Evolutionary conservation across 64 coral and sea anemone genomes (phyloP).

Genomic region (Porites lutea): DNA sequence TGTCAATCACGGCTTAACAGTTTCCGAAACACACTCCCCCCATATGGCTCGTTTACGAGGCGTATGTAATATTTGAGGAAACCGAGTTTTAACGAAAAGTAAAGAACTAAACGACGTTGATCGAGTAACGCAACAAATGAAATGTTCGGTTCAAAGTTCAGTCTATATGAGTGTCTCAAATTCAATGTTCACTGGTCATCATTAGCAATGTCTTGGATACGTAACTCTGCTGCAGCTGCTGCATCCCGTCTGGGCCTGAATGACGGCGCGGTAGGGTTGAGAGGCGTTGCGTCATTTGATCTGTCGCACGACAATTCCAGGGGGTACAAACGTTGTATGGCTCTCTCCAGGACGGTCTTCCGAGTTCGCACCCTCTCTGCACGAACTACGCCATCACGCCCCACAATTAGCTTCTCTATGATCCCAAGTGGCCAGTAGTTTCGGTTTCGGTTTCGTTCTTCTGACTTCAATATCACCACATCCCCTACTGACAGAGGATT

Average conservation of each 20-base stretch:
- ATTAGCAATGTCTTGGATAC: background rate
- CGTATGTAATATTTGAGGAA: background rate
- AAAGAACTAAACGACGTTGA: background rate
- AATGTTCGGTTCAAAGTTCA: background rate
- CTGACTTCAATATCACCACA: constrained; percentile 26
- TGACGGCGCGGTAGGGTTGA: background rate
- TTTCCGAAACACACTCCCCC: too few species aligned
- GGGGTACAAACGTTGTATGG: background rate
- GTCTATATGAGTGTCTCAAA: background rate
- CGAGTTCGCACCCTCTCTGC: constrained; percentile 19
- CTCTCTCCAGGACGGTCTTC: constrained; percentile 5
- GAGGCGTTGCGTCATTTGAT: background rate
- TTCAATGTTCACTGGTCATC: background rate
- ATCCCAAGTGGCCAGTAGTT: constrained; percentile 5
- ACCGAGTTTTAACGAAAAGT: background rate
- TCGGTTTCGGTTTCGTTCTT: constrained; percentile 16
- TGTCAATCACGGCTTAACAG: too few species aligned
- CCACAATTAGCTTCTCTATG: constrained; percentile 11
- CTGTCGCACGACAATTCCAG: constrained; percentile 16
- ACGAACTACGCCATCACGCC: constrained; percentile 11
- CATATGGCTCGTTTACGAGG: too few species aligned
- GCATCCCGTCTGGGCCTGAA: background rate
- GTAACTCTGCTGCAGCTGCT: background rate
- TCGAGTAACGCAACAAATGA: background rate
- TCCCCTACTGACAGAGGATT: constrained; percentile 9